A percentile compares a stretch with the other conserved stretches of the same genome.
Conservation (phyloP, 2,797 vertebrate species). For the Sciurus vulgaris region DNA sequence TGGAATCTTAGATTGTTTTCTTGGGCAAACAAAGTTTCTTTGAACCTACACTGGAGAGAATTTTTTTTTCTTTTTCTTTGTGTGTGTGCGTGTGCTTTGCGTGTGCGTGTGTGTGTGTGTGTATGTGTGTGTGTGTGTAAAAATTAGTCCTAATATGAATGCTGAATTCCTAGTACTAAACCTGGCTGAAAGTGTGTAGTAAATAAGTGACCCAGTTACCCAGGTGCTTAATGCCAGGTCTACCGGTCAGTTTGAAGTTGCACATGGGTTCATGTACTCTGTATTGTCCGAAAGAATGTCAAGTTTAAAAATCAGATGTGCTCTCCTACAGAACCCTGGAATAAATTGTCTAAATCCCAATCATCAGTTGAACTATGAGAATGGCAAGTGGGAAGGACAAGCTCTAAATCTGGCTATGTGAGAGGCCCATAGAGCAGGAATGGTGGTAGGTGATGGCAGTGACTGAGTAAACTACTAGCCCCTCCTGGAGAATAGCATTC, state of each 20-base stretch:
- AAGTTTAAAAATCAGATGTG: not conserved
- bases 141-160: not conserved
- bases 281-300: not conserved
- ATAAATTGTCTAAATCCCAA: not conserved
- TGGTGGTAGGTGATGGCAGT: not conserved
- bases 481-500: not conserved
- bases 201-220: not conserved
- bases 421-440: not conserved
- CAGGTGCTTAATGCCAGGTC: not conserved
- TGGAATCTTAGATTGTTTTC: not conserved
- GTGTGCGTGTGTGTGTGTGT: too few relatives aligned
- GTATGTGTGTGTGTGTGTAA: too few relatives aligned
- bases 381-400: not conserved
- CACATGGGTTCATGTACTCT: not conserved
- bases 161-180: not conserved
- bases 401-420: not conserved
- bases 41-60: not conserved
- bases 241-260: not conserved
- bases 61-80: not conserved
- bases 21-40: not conserved
- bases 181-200: not conserved
- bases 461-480: not conserved
- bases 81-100: too few relatives aligned
- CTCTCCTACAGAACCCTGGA: not conserved
- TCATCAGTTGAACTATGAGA: not conserved